Percentiles rank a stretch among this genome's conserved stretches.
Conservation (phyloP, 2,797 vertebrate genomes). For the Myotis planiceps region DNA sequence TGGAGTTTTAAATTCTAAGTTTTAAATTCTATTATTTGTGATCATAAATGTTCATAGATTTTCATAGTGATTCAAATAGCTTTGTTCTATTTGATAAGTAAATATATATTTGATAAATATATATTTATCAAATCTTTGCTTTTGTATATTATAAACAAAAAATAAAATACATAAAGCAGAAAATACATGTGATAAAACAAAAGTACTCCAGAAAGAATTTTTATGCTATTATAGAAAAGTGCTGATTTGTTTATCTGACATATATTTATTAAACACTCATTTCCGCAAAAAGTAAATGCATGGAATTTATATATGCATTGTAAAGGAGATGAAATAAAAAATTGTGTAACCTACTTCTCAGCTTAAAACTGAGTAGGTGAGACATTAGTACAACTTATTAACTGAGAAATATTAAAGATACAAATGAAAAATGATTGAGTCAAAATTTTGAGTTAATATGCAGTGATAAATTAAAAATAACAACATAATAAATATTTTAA, state of each 20-base stretch:
- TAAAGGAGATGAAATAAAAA: background rate
- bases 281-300: background rate
- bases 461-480: background rate
- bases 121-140: background rate
- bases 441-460: background rate
- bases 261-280: background rate
- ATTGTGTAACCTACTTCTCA: background rate
- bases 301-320: background rate
- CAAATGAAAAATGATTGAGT: background rate
- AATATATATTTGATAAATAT: background rate
- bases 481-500: background rate
- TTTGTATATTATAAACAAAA: conserved; percentile 45
- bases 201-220: background rate
- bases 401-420: background rate
- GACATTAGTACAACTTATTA: background rate
- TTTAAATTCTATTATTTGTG: no score
- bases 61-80: background rate
- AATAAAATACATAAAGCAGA: background rate
- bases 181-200: background rate
- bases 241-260: background rate
- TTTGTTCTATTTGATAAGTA: conserved; percentile 6
- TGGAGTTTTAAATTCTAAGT: no score
- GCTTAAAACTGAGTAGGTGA: background rate
- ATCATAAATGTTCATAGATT: background rate
- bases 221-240: background rate